These are phyloP conservation scores for Apotomis capreana DNA, from an alignment of 2,888 invertebrate genomes.

Conservation along the genomic window DNA sequence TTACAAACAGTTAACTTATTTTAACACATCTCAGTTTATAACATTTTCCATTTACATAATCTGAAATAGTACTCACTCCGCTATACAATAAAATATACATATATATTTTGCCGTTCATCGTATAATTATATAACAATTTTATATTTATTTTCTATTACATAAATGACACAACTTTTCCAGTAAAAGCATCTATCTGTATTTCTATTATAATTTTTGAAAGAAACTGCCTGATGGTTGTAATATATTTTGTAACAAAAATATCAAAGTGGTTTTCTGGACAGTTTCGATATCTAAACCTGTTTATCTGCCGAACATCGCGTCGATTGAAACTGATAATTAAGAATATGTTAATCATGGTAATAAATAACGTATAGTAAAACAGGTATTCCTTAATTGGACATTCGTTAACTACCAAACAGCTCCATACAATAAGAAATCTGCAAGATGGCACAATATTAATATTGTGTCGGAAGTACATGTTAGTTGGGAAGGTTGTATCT, in stretches of 20 bases:
- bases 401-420: conserved; percentile 48
- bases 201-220: conserved; percentile 62
- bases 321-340: conserved; percentile 36
- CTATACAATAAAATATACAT: conserved; percentile 82
- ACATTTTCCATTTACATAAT: conserved; percentile 81
- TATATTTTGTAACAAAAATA: conserved; percentile 39
- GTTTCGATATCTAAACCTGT: conserved; percentile 50
- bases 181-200: conserved; percentile 60
- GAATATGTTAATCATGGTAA: conserved; percentile 37
- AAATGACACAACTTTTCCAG: conserved; percentile 80
- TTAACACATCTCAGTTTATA: conserved; percentile 80
- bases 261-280: conserved; percentile 13
- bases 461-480: conserved; percentile 61
- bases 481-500: conserved; percentile 47
- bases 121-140: conserved; percentile 77
- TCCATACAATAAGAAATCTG: conserved; percentile 50
- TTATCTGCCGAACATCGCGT: conserved; percentile 47
- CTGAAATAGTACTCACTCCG: conserved; percentile 79
- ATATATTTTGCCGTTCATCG: conserved; percentile 75
- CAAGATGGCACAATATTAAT: conserved; percentile 72
- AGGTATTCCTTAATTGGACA: conserved; percentile 32
- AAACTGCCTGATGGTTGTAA: conserved; percentile 5
- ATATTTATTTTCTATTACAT: conserved; percentile 72
- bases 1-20: conserved; percentile 83
- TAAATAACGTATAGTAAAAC: conserved; percentile 37